Evolutionary conservation across 2,797 vertebrate species (phyloP).

Genomic region (Cygnus olor): DNA sequence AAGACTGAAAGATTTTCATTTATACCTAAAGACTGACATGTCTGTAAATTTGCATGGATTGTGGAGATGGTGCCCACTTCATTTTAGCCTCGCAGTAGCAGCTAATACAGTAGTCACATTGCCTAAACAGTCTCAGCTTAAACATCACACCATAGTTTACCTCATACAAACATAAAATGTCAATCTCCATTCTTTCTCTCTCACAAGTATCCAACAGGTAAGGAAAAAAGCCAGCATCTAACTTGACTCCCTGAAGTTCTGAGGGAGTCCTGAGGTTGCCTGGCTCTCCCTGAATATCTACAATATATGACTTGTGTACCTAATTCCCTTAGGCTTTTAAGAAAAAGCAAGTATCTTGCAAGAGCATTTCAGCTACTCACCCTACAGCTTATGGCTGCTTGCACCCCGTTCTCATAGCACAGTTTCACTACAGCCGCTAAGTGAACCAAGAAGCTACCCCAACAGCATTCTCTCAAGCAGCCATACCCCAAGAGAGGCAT

Average conservation of each 20-base stretch:
- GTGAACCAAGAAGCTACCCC: not conserved
- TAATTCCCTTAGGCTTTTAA: not conserved
- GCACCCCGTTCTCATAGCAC: not conserved
- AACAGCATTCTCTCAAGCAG: not conserved
- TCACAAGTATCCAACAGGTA: not conserved
- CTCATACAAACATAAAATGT: not conserved
- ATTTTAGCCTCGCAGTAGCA: not conserved
- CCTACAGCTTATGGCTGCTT: not conserved
- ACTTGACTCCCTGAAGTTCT: not conserved
- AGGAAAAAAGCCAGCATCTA: not conserved
- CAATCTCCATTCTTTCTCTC: not conserved
- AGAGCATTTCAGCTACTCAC: not conserved
- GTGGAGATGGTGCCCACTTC: not conserved
- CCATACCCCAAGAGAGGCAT: not conserved
- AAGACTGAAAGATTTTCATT: not conserved
- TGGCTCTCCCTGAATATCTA: not conserved
- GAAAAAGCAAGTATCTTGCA: not conserved
- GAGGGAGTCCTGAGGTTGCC: not conserved
- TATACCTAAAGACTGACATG: not conserved
- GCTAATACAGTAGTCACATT: not conserved
- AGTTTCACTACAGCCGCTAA: not conserved
- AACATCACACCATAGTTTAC: not conserved
- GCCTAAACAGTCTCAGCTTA: not conserved
- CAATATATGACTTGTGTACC: fast-evolving
- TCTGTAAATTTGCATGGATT: not conserved